These are phyloP conservation scores for Neomonachus schauinslandi DNA, from an alignment of 2,113 vertebrate species.

Conservation along the genomic window DNA sequence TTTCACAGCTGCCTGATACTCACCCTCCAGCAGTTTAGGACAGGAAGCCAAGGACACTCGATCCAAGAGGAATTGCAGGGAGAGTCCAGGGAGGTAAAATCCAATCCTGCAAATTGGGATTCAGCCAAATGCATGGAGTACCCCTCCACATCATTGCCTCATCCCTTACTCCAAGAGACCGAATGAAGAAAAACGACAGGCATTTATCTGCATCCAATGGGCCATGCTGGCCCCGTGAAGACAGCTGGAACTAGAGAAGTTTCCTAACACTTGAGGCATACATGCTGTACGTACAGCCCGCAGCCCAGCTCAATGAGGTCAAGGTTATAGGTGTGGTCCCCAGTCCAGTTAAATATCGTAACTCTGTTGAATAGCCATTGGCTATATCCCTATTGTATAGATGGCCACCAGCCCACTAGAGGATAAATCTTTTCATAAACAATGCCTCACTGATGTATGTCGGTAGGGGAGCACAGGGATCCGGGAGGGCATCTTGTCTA, in stretches of 20 bases:
- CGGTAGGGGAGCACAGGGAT: neutral
- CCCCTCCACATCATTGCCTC: neutral
- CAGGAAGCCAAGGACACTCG: slow-evolving; percentile 71
- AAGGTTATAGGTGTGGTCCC: neutral
- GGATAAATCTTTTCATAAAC: neutral
- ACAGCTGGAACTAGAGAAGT: neutral
- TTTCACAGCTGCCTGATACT: slow-evolving; percentile 69
- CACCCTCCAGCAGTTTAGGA: slow-evolving; percentile 52
- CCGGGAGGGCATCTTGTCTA: neutral
- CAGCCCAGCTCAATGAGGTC: neutral
- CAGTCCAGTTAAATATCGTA: neutral
- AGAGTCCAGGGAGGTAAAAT: slow-evolving; percentile 63
- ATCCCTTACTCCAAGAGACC: neutral
- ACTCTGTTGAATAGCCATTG: neutral
- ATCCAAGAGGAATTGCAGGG: slow-evolving; percentile 69
- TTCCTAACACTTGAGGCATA: neutral
- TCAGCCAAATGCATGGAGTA: slow-evolving; percentile 51
- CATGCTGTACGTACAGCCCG: rapidly evolving
- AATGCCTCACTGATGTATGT: neutral
- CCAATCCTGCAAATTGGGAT: slow-evolving; percentile 55
- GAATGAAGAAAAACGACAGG: slow-evolving; percentile 5
- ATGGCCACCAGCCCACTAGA: neutral
- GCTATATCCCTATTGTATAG: neutral
- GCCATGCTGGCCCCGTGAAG: neutral
- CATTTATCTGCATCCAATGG: neutral